phyloP scores from a whole-genome alignment of 2,888 invertebrate genomes.

The Dynastes hyllus region DNA sequence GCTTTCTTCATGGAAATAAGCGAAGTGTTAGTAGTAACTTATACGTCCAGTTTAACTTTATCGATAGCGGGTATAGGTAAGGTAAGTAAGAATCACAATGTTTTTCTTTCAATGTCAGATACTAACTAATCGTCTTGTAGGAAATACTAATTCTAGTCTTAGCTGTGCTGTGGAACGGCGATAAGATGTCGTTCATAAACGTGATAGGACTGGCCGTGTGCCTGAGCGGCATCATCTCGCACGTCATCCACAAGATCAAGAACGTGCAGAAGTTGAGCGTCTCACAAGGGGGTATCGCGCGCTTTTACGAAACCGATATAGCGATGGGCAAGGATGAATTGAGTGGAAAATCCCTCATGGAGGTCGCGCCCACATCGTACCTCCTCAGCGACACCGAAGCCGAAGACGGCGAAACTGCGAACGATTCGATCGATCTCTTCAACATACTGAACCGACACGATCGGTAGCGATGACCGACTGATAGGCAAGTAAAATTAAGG shows the following conservation, averaged over 20 bases:
- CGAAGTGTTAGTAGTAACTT: slow-evolving; percentile 94
- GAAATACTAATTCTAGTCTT: slow-evolving; percentile 94
- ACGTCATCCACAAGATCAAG: slow-evolving; percentile 83
- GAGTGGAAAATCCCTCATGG: slow-evolving; percentile 64
- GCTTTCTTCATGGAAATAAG: slow-evolving; percentile 96
- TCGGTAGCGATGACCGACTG: slow-evolving; percentile 59
- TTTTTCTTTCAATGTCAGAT: too few species aligned
- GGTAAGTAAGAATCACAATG: slow-evolving; percentile 73
- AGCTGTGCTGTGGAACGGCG: slow-evolving; percentile 91
- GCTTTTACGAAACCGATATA: slow-evolving; percentile 60
- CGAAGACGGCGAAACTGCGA: slow-evolving; percentile 66
- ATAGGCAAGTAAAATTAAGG: neutral
- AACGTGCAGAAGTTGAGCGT: slow-evolving; percentile 31
- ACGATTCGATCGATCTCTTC: slow-evolving; percentile 72
- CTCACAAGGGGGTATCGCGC: slow-evolving; percentile 19
- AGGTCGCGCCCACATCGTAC: slow-evolving; percentile 58
- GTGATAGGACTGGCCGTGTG: slow-evolving; percentile 90
- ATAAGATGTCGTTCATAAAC: slow-evolving; percentile 88
- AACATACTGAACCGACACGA: slow-evolving; percentile 71
- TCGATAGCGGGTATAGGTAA: slow-evolving; percentile 98
- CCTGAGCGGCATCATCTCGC: slow-evolving; percentile 89
- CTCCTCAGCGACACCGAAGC: slow-evolving; percentile 63
- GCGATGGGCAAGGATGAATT: slow-evolving; percentile 62
- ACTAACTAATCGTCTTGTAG: slow-evolving; percentile 72
- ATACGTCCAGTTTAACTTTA: slow-evolving; percentile 96